Conservation (phyloP, 2,113 vertebrate genomes). For the Muntiacus muntjak region DNA sequence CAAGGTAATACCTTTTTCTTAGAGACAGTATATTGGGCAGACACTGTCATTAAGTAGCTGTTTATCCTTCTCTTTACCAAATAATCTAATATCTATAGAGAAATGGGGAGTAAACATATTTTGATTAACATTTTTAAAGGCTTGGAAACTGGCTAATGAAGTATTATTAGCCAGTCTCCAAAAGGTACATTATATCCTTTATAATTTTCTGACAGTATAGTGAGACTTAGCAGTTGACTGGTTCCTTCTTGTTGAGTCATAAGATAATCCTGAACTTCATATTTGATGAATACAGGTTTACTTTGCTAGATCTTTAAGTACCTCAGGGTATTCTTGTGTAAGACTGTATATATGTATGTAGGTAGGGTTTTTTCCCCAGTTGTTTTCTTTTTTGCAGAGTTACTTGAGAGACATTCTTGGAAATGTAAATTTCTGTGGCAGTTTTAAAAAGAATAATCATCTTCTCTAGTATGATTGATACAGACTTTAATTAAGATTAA, state of each 20-base stretch:
- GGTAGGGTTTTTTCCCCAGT: neutral
- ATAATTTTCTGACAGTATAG: neutral
- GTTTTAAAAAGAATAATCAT: neutral
- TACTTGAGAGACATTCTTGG: neutral
- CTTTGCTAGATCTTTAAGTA: neutral
- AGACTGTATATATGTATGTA: neutral
- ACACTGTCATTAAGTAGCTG: neutral
- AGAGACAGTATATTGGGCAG: neutral
- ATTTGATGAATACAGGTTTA: neutral
- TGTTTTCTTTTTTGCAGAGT: neutral
- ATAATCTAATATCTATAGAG: neutral
- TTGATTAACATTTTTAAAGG: neutral
- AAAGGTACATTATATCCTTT: neutral
- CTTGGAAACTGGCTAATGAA: slow-evolving; percentile 29
- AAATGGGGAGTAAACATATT: neutral
- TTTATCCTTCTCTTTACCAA: neutral
- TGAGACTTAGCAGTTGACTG: neutral
- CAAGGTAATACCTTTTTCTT: neutral
- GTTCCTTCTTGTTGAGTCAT: neutral
- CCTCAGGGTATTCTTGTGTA: neutral
- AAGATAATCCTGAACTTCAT: neutral
- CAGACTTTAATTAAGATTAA: slow-evolving; percentile 27
- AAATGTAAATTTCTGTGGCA: neutral
- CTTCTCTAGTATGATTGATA: neutral
- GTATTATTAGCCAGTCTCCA: neutral